Evolutionary conservation across 2,113 vertebrate species (phyloP).

Genomic region (Genyomyrus donnyi): DNA sequence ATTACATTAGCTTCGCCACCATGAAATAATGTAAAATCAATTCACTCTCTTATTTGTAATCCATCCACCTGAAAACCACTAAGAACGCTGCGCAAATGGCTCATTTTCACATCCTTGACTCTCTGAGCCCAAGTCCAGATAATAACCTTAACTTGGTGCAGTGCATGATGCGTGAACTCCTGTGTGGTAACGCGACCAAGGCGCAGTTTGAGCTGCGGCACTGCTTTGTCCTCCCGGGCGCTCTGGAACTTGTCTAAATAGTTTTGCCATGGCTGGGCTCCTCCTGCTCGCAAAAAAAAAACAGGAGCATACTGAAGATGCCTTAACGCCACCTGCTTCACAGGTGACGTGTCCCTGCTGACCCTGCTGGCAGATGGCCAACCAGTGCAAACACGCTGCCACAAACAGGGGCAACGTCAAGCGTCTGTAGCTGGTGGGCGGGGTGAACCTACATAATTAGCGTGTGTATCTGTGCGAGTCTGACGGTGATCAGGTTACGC

Average conservation of each 20-base stretch:
- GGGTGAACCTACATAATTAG: neutral
- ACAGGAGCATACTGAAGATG: neutral
- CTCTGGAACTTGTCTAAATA: neutral
- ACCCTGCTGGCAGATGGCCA: neutral
- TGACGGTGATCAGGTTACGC: neutral
- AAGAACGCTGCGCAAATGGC: neutral
- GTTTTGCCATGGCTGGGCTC: neutral
- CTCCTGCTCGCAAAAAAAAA: neutral
- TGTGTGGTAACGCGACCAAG: neutral
- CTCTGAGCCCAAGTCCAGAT: neutral
- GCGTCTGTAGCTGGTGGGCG: neutral
- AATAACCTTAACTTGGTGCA: neutral
- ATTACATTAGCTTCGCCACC: conserved; percentile 19
- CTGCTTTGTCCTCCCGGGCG: neutral
- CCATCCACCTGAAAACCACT: conserved; percentile 18
- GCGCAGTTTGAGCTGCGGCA: neutral
- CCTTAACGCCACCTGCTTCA: neutral
- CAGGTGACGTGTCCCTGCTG: neutral
- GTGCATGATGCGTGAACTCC: neutral
- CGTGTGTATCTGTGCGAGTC: neutral
- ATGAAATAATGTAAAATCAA: conserved; percentile 18
- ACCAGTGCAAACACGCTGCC: neutral
- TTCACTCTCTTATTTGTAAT: conserved; percentile 13
- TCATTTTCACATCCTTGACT: neutral
- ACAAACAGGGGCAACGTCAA: neutral